These are phyloP conservation scores for Lepilemur ruficaudatus DNA, from an alignment of 2,797 vertebrate genomes.

Conservation along the genomic window DNA sequence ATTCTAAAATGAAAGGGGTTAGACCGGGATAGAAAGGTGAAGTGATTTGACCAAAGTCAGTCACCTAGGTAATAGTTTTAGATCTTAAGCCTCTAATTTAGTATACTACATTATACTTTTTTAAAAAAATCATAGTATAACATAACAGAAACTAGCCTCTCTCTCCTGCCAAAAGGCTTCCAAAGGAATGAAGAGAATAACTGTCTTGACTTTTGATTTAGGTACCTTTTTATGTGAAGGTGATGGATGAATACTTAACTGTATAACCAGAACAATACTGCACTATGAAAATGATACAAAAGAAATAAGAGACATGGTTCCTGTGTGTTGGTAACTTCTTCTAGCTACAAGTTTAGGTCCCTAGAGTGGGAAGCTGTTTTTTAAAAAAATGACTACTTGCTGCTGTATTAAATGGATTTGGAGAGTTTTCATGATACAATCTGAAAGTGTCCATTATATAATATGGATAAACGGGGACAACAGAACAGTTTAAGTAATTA, in stretches of 20 bases:
- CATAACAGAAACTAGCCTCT: not conserved
- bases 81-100: not conserved
- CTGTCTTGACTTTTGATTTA: not conserved
- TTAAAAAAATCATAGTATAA: not conserved
- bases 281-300: not conserved
- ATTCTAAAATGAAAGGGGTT: not conserved
- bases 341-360: not conserved
- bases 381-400: not conserved
- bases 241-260: not conserved
- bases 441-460: not conserved
- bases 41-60: not conserved
- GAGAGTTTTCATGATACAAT: not conserved
- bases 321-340: not conserved
- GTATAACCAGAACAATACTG: not conserved
- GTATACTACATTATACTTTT: not conserved
- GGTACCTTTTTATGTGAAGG: not conserved
- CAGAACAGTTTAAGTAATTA: not conserved
- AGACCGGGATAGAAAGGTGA: not conserved
- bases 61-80: not conserved
- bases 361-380: not conserved
- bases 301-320: not conserved
- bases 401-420: not conserved
- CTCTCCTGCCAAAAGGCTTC: not conserved
- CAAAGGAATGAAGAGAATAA: not conserved
- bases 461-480: not conserved